phyloP scores from a whole-genome alignment of 2,797 vertebrate genomes.

The Malacoraja senta region DNA sequence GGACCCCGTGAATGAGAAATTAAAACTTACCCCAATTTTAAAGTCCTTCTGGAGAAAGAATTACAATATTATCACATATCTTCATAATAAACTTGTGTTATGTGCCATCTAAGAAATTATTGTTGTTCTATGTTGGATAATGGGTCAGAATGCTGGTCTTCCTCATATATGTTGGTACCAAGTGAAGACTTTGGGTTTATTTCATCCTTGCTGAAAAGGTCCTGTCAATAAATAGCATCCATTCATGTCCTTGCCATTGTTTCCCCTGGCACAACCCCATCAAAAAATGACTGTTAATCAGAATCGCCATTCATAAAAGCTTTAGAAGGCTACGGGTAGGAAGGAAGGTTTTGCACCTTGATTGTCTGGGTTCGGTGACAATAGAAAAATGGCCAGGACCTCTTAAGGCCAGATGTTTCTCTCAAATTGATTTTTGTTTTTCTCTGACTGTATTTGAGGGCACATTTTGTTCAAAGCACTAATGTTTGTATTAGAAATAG shows the following conservation, averaged over 20 bases:
- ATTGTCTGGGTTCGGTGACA: neutral
- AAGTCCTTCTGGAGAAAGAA: neutral
- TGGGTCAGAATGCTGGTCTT: too few species aligned
- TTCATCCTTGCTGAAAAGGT: neutral
- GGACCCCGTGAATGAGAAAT: neutral
- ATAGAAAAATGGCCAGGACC: neutral
- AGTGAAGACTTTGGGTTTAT: too few species aligned
- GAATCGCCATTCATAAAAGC: neutral
- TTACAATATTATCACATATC: neutral
- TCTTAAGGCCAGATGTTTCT: neutral
- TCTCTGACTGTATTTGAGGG: neutral
- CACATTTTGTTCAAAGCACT: neutral
- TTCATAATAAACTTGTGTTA: neutral
- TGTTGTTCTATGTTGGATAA: neutral
- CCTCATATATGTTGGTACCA: too few species aligned
- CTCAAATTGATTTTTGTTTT: neutral
- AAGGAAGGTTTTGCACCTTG: neutral
- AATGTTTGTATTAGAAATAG: neutral
- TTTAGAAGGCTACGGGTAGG: neutral
- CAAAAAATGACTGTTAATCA: neutral
- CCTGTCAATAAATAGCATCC: neutral
- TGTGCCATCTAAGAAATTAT: neutral
- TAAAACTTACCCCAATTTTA: neutral
- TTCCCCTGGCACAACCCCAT: too few species aligned
- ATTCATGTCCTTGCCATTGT: too few species aligned